Evolutionary conservation across 2,113 vertebrate genomes (phyloP).

Genomic region (Macquaria australasica): DNA sequence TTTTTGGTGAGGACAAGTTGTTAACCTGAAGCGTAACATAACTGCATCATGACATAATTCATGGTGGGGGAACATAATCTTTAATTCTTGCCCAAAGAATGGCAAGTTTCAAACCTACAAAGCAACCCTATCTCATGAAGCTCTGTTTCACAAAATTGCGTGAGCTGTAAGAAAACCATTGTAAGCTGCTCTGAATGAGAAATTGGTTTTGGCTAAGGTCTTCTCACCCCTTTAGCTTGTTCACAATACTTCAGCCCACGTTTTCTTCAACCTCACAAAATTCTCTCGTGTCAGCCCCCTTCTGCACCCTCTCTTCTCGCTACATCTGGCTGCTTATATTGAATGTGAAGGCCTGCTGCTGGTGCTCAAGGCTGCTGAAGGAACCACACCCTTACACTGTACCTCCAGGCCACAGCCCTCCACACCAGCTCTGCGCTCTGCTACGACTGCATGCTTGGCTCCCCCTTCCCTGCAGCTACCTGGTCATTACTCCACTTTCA

Average conservation of each 20-base stretch:
- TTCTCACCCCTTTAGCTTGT: constrained; percentile 55
- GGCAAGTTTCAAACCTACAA: constrained; percentile 10
- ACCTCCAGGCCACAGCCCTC: constrained; percentile 32
- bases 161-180: constrained; percentile 56
- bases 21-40: background rate
- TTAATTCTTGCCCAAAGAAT: constrained; percentile 30
- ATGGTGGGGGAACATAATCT: constrained; percentile 13
- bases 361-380: constrained; percentile 4
- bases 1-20: background rate
- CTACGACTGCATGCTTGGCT: constrained; percentile 16
- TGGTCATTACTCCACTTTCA: constrained; percentile 57
- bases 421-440: constrained; percentile 17
- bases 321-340: constrained; percentile 25
- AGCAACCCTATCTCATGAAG: background rate
- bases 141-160: constrained; percentile 57
- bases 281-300: constrained; percentile 26
- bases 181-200: constrained; percentile 54
- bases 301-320: constrained; percentile 1
- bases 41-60: constrained; percentile 10
- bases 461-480: constrained; percentile 37
- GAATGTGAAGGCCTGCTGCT: constrained; percentile 18
- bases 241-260: constrained; percentile 40
- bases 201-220: constrained; percentile 61
- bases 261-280: constrained; percentile 54
- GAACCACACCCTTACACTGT: background rate